Evolutionary conservation across 2,888 invertebrate species (phyloP), one percentile per base, ranked within the genome.

Genomic region (Metalampra italica): DNA sequence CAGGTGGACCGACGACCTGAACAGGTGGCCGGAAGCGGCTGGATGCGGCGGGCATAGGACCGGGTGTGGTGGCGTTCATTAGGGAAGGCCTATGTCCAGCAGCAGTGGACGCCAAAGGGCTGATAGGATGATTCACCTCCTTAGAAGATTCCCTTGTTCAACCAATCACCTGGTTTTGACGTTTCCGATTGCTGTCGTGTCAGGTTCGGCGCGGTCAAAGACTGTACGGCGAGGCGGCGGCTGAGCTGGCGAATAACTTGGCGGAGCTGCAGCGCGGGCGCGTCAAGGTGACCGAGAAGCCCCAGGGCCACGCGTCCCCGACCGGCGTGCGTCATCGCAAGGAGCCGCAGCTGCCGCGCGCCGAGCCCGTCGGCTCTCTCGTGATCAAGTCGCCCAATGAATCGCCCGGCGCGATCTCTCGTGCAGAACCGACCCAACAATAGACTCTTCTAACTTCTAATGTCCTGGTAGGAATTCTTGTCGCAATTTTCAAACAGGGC

Each of bases 181-280:
- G 22, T 22, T 3, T 22, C 5, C 2, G 3, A 22, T 22, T 22
- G 22, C n/a, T n/a, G 7, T n/a, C 36, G n/a, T 3, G n/a, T 7
- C 32, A 89, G 88, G 81, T 88, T 0, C 74, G 66, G 15, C 72
- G 61, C 0, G 85, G 87, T 0, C 83, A 88, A 38, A 64, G 64
- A 32, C 53, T 85, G 8, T 88, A 82, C 57, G 81, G 85, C 1
- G 80, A 81, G 42, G 87, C 87, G 1, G 85, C 86, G 0, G 69
- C 78, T 0, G 83, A 85, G 36, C 55, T 87, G 8, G 85, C 84
- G 1, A 73, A 57, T 50, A 84, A 83, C 41, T 54, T 87, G 14
- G 60, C 75, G 0, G 85, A 86, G 34, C 51, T 88, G 30, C 86
- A 84, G 47, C 72, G 76, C 0, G 78, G 81, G 0, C 71, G 76